phyloP scores from a whole-genome alignment of 1,140 invertebrate species.

The Asobara japonica region DNA sequence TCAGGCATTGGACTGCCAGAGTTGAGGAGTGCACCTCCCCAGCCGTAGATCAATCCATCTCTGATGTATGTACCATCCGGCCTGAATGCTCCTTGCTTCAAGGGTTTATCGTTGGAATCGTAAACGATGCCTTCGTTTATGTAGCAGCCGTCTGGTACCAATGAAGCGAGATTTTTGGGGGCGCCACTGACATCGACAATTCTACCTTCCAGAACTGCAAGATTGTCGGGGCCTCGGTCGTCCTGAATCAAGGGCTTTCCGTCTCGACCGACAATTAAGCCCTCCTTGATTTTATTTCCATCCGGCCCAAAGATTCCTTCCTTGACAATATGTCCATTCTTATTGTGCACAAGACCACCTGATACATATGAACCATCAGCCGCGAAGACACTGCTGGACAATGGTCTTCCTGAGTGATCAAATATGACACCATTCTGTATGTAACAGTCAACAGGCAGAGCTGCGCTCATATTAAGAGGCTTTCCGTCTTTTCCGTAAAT shows the following conservation, averaged over 20 bases:
- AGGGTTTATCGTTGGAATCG: slow-evolving; percentile 48
- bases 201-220: slow-evolving; percentile 56
- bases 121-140: slow-evolving; percentile 59
- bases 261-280: slow-evolving; percentile 56
- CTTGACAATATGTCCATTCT: slow-evolving; percentile 51
- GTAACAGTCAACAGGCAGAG: slow-evolving; percentile 55
- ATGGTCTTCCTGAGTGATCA: slow-evolving; percentile 48
- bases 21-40: slow-evolving; percentile 58
- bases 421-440: slow-evolving; percentile 59
- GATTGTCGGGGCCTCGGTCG: slow-evolving; percentile 55
- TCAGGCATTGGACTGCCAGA: slow-evolving; percentile 54
- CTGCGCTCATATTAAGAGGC: slow-evolving; percentile 51
- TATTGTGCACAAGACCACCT: slow-evolving; percentile 53
- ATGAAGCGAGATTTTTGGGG: slow-evolving; percentile 54
- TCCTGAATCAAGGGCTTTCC: slow-evolving; percentile 58
- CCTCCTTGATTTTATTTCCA: slow-evolving; percentile 58
- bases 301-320: slow-evolving; percentile 60
- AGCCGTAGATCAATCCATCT: slow-evolving; percentile 57
- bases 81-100: slow-evolving; percentile 60
- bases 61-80: slow-evolving; percentile 58
- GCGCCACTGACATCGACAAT: slow-evolving; percentile 54
- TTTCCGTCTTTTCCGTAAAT: slow-evolving; percentile 58
- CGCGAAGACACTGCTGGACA: slow-evolving; percentile 56
- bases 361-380: slow-evolving; percentile 61
- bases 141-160: slow-evolving; percentile 60